A percentile compares a stretch with the other conserved stretches of the same genome.
phyloP scores from a whole-genome alignment of 1,140 invertebrate species.

The Chelonus insularis region DNA sequence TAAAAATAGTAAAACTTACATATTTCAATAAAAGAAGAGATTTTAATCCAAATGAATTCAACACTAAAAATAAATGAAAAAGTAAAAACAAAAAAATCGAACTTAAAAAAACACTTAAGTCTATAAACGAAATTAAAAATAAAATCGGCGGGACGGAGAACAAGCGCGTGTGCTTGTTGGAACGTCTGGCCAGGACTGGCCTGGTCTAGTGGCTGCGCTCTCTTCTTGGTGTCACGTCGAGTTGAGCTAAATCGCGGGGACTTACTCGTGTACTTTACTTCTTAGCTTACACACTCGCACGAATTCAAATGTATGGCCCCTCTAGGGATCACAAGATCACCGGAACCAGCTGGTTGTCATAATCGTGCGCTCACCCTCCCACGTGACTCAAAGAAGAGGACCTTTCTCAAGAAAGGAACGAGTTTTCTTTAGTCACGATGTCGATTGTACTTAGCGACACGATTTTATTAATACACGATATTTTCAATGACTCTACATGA shows the following conservation, averaged over 20 bases:
- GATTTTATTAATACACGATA: constrained; percentile 4
- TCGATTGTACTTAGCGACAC: constrained; percentile 3
- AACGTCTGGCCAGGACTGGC: constrained; percentile 34
- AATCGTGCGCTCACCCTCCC: constrained; percentile 18
- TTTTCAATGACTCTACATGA: background rate
- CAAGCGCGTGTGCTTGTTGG: constrained; percentile 12
- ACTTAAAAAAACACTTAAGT: background rate
- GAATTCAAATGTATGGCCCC: constrained; percentile 15
- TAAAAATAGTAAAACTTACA: too few relatives aligned
- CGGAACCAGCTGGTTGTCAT: constrained; percentile 18
- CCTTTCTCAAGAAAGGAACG: constrained; percentile 12
- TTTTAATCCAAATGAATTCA: too few relatives aligned
- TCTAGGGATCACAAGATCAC: background rate
- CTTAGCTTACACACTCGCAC: constrained; percentile 18
- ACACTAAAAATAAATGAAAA: too few relatives aligned
- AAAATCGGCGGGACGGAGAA: background rate
- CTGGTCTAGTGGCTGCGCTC: constrained; percentile 29
- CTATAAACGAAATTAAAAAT: constrained; percentile 2
- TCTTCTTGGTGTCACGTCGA: constrained; percentile 19
- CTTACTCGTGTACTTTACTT: constrained; percentile 7
- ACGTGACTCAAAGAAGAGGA: background rate
- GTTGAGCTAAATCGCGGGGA: constrained; percentile 17
- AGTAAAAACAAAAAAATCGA: background rate
- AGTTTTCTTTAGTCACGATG: constrained; percentile 1
- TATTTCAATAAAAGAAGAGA: too few relatives aligned